Percentiles rank a stretch among this genome's conserved stretches.
Conservation (phyloP, 2,113 vertebrate genomes). For the Prunella himalayana region DNA sequence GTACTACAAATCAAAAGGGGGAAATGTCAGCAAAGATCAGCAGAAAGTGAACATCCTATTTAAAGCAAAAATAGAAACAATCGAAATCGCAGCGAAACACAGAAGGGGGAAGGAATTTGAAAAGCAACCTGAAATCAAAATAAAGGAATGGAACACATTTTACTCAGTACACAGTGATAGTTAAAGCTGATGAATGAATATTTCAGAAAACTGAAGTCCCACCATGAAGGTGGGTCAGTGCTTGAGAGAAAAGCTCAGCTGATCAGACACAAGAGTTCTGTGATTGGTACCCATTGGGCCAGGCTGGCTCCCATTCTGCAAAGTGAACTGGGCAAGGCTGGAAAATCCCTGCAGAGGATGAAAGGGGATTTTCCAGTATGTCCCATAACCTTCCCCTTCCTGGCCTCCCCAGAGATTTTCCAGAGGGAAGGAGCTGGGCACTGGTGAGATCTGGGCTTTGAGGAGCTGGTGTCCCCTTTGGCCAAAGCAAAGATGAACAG, state of each 20-base stretch:
- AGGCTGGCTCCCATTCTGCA: neutral
- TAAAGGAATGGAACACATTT: neutral
- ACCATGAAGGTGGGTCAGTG: neutral
- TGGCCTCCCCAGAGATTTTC: neutral
- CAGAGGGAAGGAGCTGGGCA: neutral
- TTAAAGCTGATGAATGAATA: neutral
- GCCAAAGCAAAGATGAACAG: neutral
- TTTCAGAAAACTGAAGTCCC: neutral
- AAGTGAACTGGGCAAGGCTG: neutral
- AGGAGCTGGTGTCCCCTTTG: neutral
- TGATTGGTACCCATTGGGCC: neutral
- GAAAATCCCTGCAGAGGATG: neutral
- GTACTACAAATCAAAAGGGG: neutral
- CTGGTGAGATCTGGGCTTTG: neutral
- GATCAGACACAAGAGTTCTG: neutral
- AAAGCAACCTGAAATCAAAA: neutral
- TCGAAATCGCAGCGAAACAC: neutral
- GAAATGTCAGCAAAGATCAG: slow-evolving; percentile 28
- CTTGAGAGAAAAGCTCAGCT: neutral
- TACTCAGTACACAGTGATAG: neutral
- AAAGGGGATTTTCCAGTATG: neutral
- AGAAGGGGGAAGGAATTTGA: neutral
- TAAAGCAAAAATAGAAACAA: neutral
- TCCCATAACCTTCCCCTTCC: neutral
- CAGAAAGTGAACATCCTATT: slow-evolving; percentile 36